Evolutionary conservation across 2,113 vertebrate genomes (phyloP), one percentile per base, ranked within the genome.

Genomic region (Paralichthys olivaceus): DNA sequence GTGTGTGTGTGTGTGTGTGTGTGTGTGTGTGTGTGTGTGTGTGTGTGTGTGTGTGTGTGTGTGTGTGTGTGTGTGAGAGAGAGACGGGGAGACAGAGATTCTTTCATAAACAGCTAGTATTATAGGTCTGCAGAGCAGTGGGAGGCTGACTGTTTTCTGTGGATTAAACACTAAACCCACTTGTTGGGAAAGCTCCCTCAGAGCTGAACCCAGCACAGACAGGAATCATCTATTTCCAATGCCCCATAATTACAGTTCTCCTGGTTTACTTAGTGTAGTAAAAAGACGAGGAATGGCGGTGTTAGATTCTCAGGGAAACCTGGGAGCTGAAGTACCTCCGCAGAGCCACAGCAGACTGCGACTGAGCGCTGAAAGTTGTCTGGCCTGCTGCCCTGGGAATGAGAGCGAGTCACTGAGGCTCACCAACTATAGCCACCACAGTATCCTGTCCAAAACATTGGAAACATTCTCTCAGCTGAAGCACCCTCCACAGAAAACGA

Each of bases 161-260:
- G 83, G 84, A 86, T 85, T 89, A 87, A 91, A 83, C 90, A 83
- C 76, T 81, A 70, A 91, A 69, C 80, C 87, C 83, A 84, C 82
- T 77, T 74, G 87, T 82, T 85, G 85, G 86, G 66, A 90, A 93
- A 87, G 73, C 66, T 83, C 58, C 75, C 84, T 79, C 34, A 68
- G 53, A 87, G 77, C 84, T 82, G 65, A 80, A 74, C 84, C 72
- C 75, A 71, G 82, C 65, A 58, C 84, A 83, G 49, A 19, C 45
- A 49, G 78, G 80, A 72, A 72, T 91, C 84, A 61, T 83, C 88
- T 87, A 86, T 89, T 90, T 92, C 72, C 73, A 84, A 83, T 53
- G 28, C 69, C 75, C 81, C 70, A 64, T 91, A 93, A 94, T 93
- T 94, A 87, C 79, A 87, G 72, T 37, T 83, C 79, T 74, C 79